These are phyloP conservation scores for Pyrocephalus nanus DNA, from an alignment of 2,797 vertebrate species.

Conservation along the genomic window DNA sequence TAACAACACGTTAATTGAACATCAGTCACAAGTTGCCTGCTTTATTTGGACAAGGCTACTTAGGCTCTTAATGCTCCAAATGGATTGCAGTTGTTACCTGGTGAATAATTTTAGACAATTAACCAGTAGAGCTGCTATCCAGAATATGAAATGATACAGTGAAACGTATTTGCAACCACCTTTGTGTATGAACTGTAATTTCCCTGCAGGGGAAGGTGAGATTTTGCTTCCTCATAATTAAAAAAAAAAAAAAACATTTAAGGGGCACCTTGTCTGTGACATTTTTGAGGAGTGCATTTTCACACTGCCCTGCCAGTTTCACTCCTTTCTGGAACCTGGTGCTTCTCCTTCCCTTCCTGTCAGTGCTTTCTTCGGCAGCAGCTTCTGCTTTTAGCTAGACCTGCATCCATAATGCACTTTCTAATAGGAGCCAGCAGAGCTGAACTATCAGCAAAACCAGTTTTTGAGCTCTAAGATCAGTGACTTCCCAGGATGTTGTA, in stretches of 20 bases:
- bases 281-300: not conserved
- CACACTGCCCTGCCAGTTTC: not conserved
- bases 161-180: not conserved
- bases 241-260: not conserved
- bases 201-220: not conserved
- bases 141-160: not conserved
- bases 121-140: not conserved
- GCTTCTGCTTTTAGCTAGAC: not conserved
- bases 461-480: slow-evolving; percentile 9
- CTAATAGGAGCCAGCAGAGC: not conserved
- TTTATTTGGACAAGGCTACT: not conserved
- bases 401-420: not conserved
- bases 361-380: not conserved
- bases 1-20: slow-evolving; percentile 3
- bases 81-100: not conserved
- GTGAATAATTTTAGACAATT: not conserved
- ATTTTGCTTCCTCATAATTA: not conserved
- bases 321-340: not conserved
- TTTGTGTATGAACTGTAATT: not conserved
- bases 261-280: not conserved
- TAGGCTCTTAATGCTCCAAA: not conserved
- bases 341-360: not conserved
- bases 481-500: slow-evolving; percentile 13
- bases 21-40: not conserved
- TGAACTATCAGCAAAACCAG: not conserved